Evolutionary conservation across 2,797 vertebrate species (phyloP).

Genomic region (Loriculus beryllinus): DNA sequence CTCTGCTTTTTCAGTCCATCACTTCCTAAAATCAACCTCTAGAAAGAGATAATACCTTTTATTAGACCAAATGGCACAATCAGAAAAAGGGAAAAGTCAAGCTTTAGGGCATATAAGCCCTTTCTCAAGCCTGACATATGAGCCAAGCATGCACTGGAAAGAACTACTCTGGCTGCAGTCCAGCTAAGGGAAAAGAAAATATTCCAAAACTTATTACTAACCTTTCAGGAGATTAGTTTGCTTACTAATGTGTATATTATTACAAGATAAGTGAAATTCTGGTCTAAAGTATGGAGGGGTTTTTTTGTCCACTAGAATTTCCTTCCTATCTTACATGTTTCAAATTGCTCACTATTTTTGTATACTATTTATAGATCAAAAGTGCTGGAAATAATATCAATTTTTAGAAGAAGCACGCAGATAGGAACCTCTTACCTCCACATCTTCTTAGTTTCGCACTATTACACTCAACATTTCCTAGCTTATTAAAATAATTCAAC

Average conservation of each 20-base stretch:
- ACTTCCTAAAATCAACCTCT: not conserved
- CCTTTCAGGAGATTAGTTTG: not conserved
- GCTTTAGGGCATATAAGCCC: not conserved
- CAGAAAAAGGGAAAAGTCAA: not conserved
- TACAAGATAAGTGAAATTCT: not conserved
- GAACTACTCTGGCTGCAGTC: not conserved
- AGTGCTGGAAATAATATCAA: not conserved
- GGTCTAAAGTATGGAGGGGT: rapidly evolving
- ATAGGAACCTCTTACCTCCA: not conserved
- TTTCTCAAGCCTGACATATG: not conserved
- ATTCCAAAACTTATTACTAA: not conserved
- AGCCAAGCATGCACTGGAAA: not conserved
- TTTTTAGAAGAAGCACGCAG: not conserved
- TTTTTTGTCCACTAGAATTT: not conserved
- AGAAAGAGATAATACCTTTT: not conserved
- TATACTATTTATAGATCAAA: not conserved
- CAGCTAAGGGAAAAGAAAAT: not conserved
- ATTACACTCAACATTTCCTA: not conserved
- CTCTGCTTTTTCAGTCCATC: not conserved
- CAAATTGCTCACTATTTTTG: not conserved
- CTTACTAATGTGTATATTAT: not conserved
- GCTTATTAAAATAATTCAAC: not conserved
- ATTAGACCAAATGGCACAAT: not conserved
- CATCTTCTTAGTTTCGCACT: not conserved
- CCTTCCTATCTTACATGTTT: not conserved